A percentile compares a stretch with the other conserved stretches of the same genome.
Conservation (phyloP, 2,888 invertebrate species). For the Heliconius hortense region DNA sequence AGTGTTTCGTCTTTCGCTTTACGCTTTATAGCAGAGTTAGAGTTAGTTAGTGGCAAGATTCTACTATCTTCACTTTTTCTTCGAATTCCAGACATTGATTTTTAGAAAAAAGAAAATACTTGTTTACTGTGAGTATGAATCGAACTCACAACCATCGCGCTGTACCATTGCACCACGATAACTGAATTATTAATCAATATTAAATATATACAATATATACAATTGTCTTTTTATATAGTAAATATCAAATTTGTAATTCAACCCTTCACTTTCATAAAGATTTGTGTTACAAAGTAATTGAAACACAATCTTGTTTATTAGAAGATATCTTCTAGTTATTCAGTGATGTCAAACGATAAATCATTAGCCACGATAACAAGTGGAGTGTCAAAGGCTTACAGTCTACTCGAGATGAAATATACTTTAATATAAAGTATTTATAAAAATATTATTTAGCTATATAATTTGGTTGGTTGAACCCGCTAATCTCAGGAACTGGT, state of each 20-base stretch:
- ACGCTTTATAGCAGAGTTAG: too few species aligned
- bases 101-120: background rate
- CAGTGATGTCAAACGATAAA: conserved; percentile 45
- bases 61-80: background rate
- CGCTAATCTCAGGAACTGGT: too few species aligned
- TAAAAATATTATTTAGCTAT: too few species aligned
- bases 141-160: background rate
- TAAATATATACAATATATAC: background rate
- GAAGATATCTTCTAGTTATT: conserved; percentile 29
- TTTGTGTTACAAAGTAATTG: conserved; percentile 16
- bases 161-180: too few species aligned
- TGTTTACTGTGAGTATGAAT: background rate
- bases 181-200: background rate
- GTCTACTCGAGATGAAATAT: background rate
- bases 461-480: too few species aligned
- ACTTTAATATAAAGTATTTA: background rate
- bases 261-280: conserved; percentile 4
- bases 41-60: background rate
- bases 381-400: conserved; percentile 37
- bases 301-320: conserved; percentile 25
- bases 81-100: background rate
- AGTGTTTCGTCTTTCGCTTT: too few species aligned
- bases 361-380: conserved; percentile 44
- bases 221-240: background rate
- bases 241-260: conserved; percentile 3